Conservation (phyloP, 2,888 invertebrate genomes). For the Phengaris alcon region DNA sequence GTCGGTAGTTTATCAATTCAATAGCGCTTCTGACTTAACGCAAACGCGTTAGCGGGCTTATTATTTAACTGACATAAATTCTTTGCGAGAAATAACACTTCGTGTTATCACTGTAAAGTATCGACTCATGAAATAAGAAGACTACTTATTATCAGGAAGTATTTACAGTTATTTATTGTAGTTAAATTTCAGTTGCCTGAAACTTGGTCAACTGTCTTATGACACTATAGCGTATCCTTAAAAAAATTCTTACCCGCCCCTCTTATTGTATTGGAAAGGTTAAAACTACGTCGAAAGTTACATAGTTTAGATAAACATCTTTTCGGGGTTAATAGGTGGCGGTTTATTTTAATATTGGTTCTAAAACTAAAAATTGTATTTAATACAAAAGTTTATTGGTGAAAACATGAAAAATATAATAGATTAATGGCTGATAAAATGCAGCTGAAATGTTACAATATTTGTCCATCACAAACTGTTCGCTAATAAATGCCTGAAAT, state of each 20-base stretch:
- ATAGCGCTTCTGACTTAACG: too few relatives aligned
- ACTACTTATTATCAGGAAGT: slow-evolving; percentile 4
- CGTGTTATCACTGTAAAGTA: neutral
- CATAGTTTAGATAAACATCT: slow-evolving; percentile 58
- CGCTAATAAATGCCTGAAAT: slow-evolving; percentile 78
- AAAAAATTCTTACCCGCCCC: slow-evolving; percentile 10
- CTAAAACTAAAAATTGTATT: slow-evolving; percentile 80
- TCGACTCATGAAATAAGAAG: slow-evolving; percentile 18
- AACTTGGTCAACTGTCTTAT: slow-evolving; percentile 9
- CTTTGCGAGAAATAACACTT: neutral
- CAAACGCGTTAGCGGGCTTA: too few relatives aligned
- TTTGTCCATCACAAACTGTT: slow-evolving; percentile 77
- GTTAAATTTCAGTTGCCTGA: slow-evolving; percentile 11
- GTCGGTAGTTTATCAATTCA: too few relatives aligned
- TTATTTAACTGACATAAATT: neutral
- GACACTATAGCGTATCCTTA: neutral
- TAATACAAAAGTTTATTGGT: slow-evolving; percentile 80
- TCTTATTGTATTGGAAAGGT: slow-evolving; percentile 34
- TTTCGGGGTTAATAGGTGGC: slow-evolving; percentile 72
- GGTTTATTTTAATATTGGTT: slow-evolving; percentile 76
- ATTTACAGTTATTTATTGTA: slow-evolving; percentile 16
- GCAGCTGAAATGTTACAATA: slow-evolving; percentile 80
- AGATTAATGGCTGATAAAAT: slow-evolving; percentile 80
- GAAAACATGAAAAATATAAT: slow-evolving; percentile 81
- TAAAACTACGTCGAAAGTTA: slow-evolving; percentile 39